Conservation (phyloP, 2,888 invertebrate genomes). For the Lepidonotus clava region DNA sequence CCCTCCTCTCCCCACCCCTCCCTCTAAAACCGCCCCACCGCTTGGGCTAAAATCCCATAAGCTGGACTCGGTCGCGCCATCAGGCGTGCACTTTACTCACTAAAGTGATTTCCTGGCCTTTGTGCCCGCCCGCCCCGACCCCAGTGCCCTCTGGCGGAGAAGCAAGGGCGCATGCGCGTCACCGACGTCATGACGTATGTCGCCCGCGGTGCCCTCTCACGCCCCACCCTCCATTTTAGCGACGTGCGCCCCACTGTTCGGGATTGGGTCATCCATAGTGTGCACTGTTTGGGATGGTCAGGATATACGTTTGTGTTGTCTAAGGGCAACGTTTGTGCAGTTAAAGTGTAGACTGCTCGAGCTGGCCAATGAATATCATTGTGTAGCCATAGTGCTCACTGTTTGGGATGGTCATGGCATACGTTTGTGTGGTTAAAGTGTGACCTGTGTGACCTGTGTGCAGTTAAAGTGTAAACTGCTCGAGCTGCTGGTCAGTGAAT, state of each 20-base stretch:
- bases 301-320: too few species aligned
- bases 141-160: background rate
- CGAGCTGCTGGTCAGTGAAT: too few species aligned
- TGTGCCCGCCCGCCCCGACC: background rate
- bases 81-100: slow-evolving; percentile 36
- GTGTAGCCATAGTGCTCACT: too few species aligned
- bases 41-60: slow-evolving; percentile 19
- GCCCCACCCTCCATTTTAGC: background rate
- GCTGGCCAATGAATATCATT: too few species aligned
- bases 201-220: background rate
- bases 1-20: background rate
- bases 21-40: background rate
- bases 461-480: too few species aligned
- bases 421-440: too few species aligned
- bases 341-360: too few species aligned
- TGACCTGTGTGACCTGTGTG: too few species aligned
- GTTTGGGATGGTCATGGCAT: too few species aligned
- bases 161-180: background rate
- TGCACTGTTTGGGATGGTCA: too few species aligned
- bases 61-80: background rate
- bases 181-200: background rate
- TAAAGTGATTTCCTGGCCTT: slow-evolving; percentile 43
- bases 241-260: background rate
- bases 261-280: background rate
- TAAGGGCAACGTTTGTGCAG: too few species aligned